phyloP scores from a whole-genome alignment of 2,888 invertebrate species.

The Patella caerulea region DNA sequence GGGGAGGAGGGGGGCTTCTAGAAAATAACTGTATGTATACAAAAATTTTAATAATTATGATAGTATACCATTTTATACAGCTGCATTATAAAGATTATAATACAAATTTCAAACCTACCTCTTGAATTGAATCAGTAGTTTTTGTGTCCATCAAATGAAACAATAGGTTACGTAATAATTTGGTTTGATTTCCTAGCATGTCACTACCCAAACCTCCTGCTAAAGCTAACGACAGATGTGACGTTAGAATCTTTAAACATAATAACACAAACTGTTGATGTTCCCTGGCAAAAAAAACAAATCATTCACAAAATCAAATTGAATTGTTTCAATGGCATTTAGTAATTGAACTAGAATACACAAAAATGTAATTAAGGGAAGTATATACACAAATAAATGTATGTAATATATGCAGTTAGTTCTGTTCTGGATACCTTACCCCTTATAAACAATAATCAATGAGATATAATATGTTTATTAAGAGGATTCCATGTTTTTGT shows the following conservation, averaged over 20 bases:
- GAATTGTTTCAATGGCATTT: no score
- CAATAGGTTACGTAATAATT: constrained; percentile 75
- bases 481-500: background rate
- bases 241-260: constrained; percentile 76
- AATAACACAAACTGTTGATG: constrained; percentile 77
- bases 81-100: background rate
- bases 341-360: background rate
- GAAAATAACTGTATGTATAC: background rate
- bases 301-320: background rate
- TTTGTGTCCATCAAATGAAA: constrained; percentile 73
- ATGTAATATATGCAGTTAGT: no score
- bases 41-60: background rate
- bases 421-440: background rate
- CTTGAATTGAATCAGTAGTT: constrained; percentile 74
- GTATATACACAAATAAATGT: background rate
- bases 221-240: constrained; percentile 77
- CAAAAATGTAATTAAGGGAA: background rate
- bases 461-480: background rate
- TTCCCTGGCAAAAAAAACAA: constrained; percentile 67
- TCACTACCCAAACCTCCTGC: constrained; percentile 73
- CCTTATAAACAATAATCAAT: background rate
- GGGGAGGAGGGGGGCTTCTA: no score
- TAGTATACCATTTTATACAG: background rate
- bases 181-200: constrained; percentile 75
- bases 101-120: constrained; percentile 49